These are phyloP conservation scores for Mantis religiosa DNA, from an alignment of 2,888 invertebrate genomes.

Conservation along the genomic window DNA sequence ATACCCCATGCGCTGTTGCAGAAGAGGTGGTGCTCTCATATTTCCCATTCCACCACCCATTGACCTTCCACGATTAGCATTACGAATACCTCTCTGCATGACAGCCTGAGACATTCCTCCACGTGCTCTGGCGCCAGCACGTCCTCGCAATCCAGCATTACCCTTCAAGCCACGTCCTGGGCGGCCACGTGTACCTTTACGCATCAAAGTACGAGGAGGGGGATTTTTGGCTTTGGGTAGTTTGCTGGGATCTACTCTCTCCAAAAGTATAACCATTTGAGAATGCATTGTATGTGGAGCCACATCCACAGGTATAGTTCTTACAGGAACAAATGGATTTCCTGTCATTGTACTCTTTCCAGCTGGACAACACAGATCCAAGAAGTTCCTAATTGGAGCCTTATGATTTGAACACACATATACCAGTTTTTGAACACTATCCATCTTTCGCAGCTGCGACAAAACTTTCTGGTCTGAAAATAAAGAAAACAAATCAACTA, in stretches of 20 bases:
- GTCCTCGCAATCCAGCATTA: conserved; percentile 10
- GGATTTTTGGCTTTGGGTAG: conserved; percentile 34
- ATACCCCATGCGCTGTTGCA: conserved; percentile 22
- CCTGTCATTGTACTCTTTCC: conserved; percentile 48
- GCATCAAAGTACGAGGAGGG: conserved; percentile 23
- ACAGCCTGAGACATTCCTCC: conserved; percentile 5
- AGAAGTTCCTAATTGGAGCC: conserved; percentile 46
- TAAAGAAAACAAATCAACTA: conserved; percentile 13
- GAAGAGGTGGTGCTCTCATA: conserved; percentile 13
- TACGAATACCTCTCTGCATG: background rate
- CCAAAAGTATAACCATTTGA: conserved; percentile 53
- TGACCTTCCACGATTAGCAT: conserved; percentile 13
- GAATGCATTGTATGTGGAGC: conserved; percentile 59
- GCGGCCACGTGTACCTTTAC: conserved; percentile 16
- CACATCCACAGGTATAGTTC: conserved; percentile 56
- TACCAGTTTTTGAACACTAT: conserved; percentile 47
- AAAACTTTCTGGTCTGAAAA: conserved; percentile 42
- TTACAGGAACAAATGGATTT: conserved; percentile 49
- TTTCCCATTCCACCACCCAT: conserved; percentile 16
- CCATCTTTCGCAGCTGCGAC: conserved; percentile 45
- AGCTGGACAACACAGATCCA: conserved; percentile 45
- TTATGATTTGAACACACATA: conserved; percentile 58
- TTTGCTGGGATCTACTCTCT: conserved; percentile 37
- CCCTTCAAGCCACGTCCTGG: conserved; percentile 18
- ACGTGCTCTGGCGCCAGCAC: conserved; percentile 10